Conservation (phyloP, 2,797 vertebrate species). For the Lutjanus argentimaculatus region DNA sequence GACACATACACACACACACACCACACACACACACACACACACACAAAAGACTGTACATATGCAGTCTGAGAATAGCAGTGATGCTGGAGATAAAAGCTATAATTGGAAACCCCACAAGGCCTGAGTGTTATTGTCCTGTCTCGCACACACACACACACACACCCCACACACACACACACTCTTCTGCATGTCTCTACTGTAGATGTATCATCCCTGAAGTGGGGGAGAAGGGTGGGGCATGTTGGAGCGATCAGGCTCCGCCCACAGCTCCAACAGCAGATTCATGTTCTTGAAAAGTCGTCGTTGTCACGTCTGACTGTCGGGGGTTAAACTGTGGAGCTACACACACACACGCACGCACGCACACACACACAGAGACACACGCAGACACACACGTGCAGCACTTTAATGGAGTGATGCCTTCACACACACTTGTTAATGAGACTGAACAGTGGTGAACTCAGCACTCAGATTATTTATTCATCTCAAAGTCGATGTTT, state of each 20-base stretch:
- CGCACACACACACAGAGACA: no score
- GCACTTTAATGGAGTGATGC: no score
- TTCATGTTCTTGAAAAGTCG: constrained; percentile 31
- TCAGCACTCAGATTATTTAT: no score
- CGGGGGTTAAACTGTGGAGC: neutral
- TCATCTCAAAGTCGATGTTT: no score
- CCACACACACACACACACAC: constrained; percentile 26
- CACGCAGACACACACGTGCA: no score
- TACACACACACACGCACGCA: no score
- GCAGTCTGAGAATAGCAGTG: constrained; percentile 50
- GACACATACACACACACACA: neutral
- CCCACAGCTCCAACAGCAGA: constrained; percentile 7
- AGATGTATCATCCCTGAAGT: neutral
- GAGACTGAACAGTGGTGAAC: no score
- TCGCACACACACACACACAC: constrained; percentile 15
- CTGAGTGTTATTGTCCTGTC: constrained; percentile 52
- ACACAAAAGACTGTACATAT: constrained; percentile 39
- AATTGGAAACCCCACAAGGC: constrained; percentile 65
- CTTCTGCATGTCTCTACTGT: constrained; percentile 26
- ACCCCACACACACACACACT: constrained; percentile 3
- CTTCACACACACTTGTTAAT: no score
- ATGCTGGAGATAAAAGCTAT: constrained; percentile 61
- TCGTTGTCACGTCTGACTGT: neutral
- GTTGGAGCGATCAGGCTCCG: constrained; percentile 7
- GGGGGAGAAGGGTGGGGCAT: neutral